These are phyloP conservation scores for Eutolmus rufibarbis DNA, from an alignment of 2,888 invertebrate species.

Conservation along the genomic window DNA sequence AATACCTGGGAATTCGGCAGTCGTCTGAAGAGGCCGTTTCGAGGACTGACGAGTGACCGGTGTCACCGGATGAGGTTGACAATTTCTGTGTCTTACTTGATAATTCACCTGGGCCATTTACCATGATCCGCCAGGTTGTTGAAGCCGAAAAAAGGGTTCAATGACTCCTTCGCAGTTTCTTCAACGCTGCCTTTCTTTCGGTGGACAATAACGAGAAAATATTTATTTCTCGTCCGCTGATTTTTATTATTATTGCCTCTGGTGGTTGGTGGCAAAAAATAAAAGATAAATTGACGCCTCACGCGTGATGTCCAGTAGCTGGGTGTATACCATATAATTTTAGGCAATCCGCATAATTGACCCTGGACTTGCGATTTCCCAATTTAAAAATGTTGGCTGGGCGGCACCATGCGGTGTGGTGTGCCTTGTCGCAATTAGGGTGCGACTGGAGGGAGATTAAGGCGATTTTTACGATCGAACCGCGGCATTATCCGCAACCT, in stretches of 20 bases:
- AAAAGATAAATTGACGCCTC: not conserved
- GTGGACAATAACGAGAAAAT: not conserved
- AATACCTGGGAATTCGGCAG: not conserved
- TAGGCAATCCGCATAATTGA: not conserved
- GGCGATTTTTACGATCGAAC: not conserved
- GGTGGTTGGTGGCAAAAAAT: not conserved
- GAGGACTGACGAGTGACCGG: not conserved
- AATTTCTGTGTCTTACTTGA: not conserved
- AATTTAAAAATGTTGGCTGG: not conserved
- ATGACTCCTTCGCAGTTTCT: conserved; percentile 1
- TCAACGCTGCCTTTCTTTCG: not conserved
- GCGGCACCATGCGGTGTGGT: not conserved
- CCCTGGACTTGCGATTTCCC: not conserved
- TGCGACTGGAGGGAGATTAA: not conserved
- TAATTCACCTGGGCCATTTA: conserved; percentile 1
- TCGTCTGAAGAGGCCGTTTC: not conserved
- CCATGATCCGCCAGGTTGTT: not conserved
- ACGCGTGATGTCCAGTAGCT: not conserved
- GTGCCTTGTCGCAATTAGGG: not conserved
- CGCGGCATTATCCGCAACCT: not conserved
- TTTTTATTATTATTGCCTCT: conserved; percentile 18
- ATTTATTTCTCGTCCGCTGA: not conserved
- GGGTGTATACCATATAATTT: not conserved
- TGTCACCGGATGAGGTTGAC: not conserved
- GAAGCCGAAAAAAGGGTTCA: not conserved